A percentile compares a stretch with the other conserved stretches of the same genome.
These are phyloP conservation scores for Zaprionus taronus DNA, from an alignment of 1,140 invertebrate species.

Conservation along the genomic window DNA sequence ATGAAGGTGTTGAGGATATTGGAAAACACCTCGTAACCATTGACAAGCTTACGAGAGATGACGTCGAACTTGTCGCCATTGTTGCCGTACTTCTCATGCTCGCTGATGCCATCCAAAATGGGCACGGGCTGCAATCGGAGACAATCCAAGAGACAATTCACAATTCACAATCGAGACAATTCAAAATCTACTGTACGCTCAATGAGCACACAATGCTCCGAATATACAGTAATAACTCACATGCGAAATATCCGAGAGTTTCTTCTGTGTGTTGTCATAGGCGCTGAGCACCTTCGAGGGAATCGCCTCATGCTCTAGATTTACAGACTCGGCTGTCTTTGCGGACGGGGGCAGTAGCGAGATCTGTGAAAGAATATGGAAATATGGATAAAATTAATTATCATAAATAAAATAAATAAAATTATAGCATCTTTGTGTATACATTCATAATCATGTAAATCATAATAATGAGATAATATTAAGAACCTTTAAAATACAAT, in stretches of 20 bases:
- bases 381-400: no score
- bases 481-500: no score
- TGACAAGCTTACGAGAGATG: conserved; percentile 85
- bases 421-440: no score
- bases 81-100: conserved; percentile 88
- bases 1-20: conserved; percentile 85
- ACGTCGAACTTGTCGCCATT: conserved; percentile 85
- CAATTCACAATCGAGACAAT: background rate
- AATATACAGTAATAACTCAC: conserved; percentile 44
- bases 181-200: background rate
- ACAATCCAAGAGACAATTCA: background rate
- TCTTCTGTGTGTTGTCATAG: conserved; percentile 79
- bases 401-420: no score
- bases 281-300: conserved; percentile 73
- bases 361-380: conserved; percentile 28
- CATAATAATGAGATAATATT: no score
- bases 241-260: conserved; percentile 64
- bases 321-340: conserved; percentile 76
- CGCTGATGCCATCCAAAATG: conserved; percentile 86
- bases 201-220: background rate
- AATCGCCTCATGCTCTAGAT: conserved; percentile 76
- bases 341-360: conserved; percentile 62
- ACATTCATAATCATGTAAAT: no score
- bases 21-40: conserved; percentile 86
- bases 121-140: conserved; percentile 83